phyloP scores from a whole-genome alignment of 1,140 invertebrate genomes.

The Cotesia vestalis region DNA sequence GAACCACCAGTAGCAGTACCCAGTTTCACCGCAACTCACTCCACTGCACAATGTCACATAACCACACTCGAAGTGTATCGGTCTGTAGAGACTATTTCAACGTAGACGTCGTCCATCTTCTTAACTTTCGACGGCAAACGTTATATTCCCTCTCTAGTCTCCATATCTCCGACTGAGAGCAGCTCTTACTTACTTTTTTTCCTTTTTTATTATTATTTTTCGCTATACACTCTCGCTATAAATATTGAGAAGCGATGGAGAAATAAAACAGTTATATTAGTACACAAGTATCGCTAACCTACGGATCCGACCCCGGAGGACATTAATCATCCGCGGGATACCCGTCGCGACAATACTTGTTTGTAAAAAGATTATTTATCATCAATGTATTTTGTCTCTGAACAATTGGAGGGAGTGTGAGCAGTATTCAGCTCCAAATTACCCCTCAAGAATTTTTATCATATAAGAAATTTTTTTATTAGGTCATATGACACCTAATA shows the following conservation, averaged over 20 bases:
- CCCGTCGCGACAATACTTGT: constrained; percentile 4
- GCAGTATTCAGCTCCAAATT: too few species aligned
- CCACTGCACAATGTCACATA: constrained; percentile 47
- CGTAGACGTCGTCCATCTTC: constrained; percentile 4
- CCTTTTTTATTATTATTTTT: too few species aligned
- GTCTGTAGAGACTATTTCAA: constrained; percentile 35
- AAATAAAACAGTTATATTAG: constrained; percentile 15
- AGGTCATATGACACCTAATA: too few species aligned
- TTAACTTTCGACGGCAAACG: neutral
- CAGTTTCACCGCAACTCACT: constrained; percentile 34
- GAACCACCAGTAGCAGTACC: neutral
- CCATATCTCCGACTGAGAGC: too few species aligned
- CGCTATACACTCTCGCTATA: too few species aligned
- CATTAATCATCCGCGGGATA: constrained; percentile 7
- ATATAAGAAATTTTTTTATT: too few species aligned
- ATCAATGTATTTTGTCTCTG: neutral
- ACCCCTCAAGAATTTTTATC: too few species aligned
- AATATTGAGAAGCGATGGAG: too few species aligned
- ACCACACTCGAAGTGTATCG: constrained; percentile 49
- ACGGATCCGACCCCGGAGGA: neutral
- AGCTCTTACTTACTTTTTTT: too few species aligned
- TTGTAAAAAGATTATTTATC: constrained; percentile 19
- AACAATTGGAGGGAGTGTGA: neutral
- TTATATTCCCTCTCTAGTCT: neutral
- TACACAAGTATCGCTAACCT: constrained; percentile 4